Base-by-base conservation (phyloP, 2,797 vertebrate genomes). In the Halcyon chelicuti region DNA sequence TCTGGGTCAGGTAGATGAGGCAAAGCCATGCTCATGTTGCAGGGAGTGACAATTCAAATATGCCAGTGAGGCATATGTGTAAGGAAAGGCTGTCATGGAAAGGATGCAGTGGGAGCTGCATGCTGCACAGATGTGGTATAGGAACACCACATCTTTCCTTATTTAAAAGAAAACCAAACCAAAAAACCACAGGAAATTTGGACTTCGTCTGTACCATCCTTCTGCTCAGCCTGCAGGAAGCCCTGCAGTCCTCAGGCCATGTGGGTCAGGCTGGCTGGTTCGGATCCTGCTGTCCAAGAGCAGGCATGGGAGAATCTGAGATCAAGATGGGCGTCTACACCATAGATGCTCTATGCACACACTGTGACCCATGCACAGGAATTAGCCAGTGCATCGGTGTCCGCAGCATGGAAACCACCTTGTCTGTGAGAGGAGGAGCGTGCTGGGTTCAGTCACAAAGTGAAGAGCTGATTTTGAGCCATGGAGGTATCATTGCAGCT, bases 361-460 rank as follows among this genome's bases (percentile, higher is more conserved):
- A 5, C 12, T 78, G 14, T 57, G 55, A 35, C 26, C 17, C 16
- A 7, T 10, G 14, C 23, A 9, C 29, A 70, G 55, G 46, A 49
- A 37, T 86, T 49, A 14, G 12, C 29, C 6, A 1, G 7, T 9
- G 13, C 1, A 1, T 14, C 5, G 12, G 7, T 61, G 9, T 67
- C 52, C 33, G 52, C 5, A 1, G 28, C 1, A 0, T 12, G 35
- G 33, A n/a, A 71, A 25, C 33, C 47, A 29, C 37, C 42, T 88
- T 6, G 1, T 23, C 21, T 7, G 0, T 9, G 33, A 44, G 35
- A n/a, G 47, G 16, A 74, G 17, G 49, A 51, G 39, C 0, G 1
- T 1, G 2, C 26, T 52, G 31, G 37, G 18, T 13, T 83, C 23
- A 3, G 6, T 31, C 66, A n/a, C 51, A 23, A 31, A 58, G 22